These are phyloP conservation scores for Taurulus bubalis DNA, from an alignment of 2,113 vertebrate genomes.

Conservation along the genomic window DNA sequence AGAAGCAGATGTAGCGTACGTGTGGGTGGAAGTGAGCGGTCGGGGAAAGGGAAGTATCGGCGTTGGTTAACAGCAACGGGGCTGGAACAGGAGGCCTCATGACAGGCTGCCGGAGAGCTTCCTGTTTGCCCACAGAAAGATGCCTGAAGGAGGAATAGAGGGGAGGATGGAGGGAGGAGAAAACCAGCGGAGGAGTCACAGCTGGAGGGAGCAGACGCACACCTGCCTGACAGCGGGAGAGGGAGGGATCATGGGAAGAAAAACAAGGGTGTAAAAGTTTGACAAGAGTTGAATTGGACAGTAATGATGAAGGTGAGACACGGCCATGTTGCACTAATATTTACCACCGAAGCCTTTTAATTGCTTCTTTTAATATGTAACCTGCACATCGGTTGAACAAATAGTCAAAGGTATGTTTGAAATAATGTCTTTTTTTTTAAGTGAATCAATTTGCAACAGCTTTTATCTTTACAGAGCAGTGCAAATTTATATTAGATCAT, in stretches of 20 bases:
- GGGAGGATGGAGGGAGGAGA: constrained; percentile 21
- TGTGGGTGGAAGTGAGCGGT: constrained; percentile 63
- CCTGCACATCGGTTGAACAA: background rate
- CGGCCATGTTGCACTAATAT: background rate
- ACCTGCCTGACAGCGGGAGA: constrained; percentile 11
- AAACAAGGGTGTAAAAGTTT: background rate
- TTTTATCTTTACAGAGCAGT: background rate
- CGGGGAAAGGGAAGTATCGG: constrained; percentile 36
- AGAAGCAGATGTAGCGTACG: constrained; percentile 54
- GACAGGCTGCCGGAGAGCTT: constrained; percentile 39
- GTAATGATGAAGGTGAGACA: background rate
- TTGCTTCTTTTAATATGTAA: background rate
- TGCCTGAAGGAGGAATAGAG: constrained; percentile 24
- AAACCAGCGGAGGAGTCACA: constrained; percentile 37
- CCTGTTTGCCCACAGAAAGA: constrained; percentile 62
- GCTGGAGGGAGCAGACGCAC: constrained; percentile 32
- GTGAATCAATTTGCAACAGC: background rate
- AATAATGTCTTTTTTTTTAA: background rate
- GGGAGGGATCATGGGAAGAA: background rate
- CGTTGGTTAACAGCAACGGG: constrained; percentile 47
- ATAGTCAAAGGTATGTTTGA: background rate
- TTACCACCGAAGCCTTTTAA: background rate
- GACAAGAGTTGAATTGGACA: background rate
- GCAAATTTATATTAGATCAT: background rate
- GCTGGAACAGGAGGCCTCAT: constrained; percentile 54